These are phyloP conservation scores for Oligia fasciuncula DNA, from an alignment of 2,888 invertebrate genomes.

Conservation along the genomic window DNA sequence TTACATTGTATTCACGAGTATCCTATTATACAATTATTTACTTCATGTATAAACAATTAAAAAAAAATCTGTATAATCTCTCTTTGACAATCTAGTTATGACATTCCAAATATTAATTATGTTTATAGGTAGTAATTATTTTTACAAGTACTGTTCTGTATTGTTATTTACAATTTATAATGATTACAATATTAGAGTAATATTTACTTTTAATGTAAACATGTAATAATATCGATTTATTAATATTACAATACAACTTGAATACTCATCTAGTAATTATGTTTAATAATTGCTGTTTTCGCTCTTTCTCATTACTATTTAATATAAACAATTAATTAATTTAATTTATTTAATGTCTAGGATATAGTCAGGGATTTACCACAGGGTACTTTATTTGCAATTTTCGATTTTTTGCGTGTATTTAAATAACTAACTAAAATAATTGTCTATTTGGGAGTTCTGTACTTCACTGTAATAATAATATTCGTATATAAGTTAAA, in stretches of 20 bases:
- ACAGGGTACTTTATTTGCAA: slow-evolving; percentile 69
- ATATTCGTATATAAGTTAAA: not conserved
- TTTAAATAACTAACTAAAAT: slow-evolving; percentile 5
- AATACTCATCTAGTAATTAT: slow-evolving; percentile 60
- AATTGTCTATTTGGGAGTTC: slow-evolving; percentile 10
- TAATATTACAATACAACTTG: slow-evolving; percentile 4
- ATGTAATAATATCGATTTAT: slow-evolving; percentile 4
- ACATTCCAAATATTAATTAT: slow-evolving; percentile 47
- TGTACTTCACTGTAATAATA: not conserved
- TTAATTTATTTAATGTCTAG: slow-evolving; percentile 20
- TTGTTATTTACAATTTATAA: not conserved
- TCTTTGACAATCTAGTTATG: slow-evolving; percentile 36
- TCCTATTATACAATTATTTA: not conserved
- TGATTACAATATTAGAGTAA: slow-evolving; percentile 24
- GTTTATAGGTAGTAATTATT: slow-evolving; percentile 9
- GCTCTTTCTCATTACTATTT: slow-evolving; percentile 44
- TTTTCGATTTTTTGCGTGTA: slow-evolving; percentile 42
- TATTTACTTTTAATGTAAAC: not conserved
- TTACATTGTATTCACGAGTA: not conserved
- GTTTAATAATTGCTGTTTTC: slow-evolving; percentile 12
- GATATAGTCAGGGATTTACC: slow-evolving; percentile 45
- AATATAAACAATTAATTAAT: not conserved
- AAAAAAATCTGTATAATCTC: slow-evolving; percentile 5
- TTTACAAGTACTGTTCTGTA: not conserved
- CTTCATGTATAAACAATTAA: not conserved